Percentiles rank a stretch among this genome's conserved stretches.
Conservation (phyloP, 2,797 vertebrate genomes). For the Otolemur crassicaudatus region DNA sequence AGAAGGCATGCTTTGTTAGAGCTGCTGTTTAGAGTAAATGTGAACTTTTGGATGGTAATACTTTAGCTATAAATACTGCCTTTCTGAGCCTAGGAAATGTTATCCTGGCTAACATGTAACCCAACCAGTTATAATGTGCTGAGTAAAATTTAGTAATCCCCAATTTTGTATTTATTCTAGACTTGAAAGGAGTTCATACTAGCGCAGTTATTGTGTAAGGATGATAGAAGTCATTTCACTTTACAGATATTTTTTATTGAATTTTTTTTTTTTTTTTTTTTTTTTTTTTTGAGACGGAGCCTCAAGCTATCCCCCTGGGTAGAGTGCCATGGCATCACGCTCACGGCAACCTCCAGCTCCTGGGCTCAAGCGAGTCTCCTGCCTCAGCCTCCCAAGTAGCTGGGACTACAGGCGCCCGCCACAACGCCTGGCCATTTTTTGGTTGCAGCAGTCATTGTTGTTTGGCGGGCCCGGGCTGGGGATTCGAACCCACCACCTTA, state of each 20-base stretch:
- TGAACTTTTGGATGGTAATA: constrained; percentile 23
- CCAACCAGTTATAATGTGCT: background rate
- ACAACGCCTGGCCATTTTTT: too few species aligned
- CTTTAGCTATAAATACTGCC: background rate
- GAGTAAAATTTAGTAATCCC: background rate
- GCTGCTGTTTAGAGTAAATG: background rate
- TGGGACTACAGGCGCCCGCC: too few species aligned
- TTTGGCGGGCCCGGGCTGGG: too few species aligned
- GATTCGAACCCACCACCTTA: too few species aligned
- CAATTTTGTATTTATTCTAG: constrained; percentile 47
- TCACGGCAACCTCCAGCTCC: too few species aligned
- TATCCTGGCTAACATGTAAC: background rate
- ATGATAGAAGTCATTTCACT: constrained; percentile 26
- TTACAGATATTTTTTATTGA: background rate
- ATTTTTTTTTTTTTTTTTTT: background rate
- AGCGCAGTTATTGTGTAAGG: background rate
- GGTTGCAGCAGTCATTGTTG: too few species aligned
- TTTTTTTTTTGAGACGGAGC: too few species aligned
- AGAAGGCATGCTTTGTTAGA: constrained; percentile 12
- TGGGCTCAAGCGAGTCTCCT: too few species aligned
- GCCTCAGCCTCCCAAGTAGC: too few species aligned
- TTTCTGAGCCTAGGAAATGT: background rate
- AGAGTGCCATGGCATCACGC: too few species aligned
- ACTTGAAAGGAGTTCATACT: background rate
- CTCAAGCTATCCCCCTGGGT: too few species aligned